Conservation (phyloP, 1,140 invertebrate species). For the Saccostrea glomerata region DNA sequence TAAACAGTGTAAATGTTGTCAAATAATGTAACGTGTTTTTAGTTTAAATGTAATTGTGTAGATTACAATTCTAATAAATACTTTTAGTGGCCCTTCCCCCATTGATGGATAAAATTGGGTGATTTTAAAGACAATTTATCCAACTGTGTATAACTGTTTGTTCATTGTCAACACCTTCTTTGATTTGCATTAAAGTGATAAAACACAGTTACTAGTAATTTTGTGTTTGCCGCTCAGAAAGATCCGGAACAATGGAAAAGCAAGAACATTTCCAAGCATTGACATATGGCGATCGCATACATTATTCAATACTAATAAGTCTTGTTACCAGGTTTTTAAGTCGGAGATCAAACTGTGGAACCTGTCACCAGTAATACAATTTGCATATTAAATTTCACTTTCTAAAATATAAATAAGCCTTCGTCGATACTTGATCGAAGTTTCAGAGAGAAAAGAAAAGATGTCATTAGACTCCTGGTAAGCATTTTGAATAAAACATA, state of each 20-base stretch:
- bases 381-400: no score
- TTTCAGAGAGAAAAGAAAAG: no score
- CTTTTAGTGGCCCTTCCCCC: not conserved
- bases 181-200: constrained; percentile 15
- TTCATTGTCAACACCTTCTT: not conserved
- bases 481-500: no score
- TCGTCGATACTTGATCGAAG: no score
- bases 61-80: not conserved
- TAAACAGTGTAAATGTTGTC: constrained; percentile 4
- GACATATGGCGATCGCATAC: constrained; percentile 3
- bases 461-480: no score
- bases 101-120: not conserved
- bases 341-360: not conserved
- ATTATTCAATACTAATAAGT: not conserved
- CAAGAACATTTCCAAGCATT: not conserved
- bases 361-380: no score
- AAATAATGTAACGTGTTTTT: not conserved
- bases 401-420: no score
- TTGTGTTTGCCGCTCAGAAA: not conserved
- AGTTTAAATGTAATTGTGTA: constrained; percentile 1
- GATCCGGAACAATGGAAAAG: not conserved
- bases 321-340: not conserved
- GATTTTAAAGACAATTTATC: not conserved
- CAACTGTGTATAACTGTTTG: not conserved
- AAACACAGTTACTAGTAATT: not conserved